Base-by-base conservation (phyloP, 2,113 vertebrate species). In the Mesembrinibis cayennensis region DNA sequence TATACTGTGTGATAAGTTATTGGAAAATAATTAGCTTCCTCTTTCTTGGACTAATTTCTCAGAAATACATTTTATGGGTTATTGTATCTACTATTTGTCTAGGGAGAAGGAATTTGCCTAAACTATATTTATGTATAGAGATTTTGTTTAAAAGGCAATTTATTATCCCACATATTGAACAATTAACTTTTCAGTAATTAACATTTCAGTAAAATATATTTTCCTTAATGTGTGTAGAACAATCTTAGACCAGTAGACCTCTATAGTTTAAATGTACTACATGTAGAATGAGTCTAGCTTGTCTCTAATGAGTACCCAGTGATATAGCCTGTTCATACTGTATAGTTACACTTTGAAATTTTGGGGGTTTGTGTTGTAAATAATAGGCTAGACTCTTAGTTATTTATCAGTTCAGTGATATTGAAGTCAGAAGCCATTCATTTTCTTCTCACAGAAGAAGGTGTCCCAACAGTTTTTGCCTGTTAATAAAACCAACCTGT, bases 21-120 rank as follows among this genome's bases (percentile, higher is more conserved):
- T 83, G 26, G 55, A 94, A 91, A 96, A 84, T 83, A 96, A 97
- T 94, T 62, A 63, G 15, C 17, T 92, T 92, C 22, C 4, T 65
- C 38, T 77, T 85, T 79, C 50, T 82, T 55, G 16, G 20, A 78
- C 9, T 82, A 77, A 87, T 86, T 92, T 65, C 23, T 82, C 58
- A 87, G 65, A 87, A 89, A 83, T 7, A 32, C 11, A 40, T 62
- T 82, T 52, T 34, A 45, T 73, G 29, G 7, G 4, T 38, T 38
- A 56, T 45, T 71, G 36, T 94, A 47, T 63, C 49, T 73, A 25
- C 4, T 62, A 18, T 52, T 94, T 44, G 7, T 66, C 8, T 49
- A 67, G 25, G 13, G 16, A 85, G 26, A 80, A 87, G 18, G 13
- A 72, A 53, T 65, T 86, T 90, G 40, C 55, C 59, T 47, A 50